Percentiles rank a stretch among this genome's conserved stretches.
phyloP scores from a whole-genome alignment of 2,888 invertebrate species.

The Andrena hattorfiana region DNA sequence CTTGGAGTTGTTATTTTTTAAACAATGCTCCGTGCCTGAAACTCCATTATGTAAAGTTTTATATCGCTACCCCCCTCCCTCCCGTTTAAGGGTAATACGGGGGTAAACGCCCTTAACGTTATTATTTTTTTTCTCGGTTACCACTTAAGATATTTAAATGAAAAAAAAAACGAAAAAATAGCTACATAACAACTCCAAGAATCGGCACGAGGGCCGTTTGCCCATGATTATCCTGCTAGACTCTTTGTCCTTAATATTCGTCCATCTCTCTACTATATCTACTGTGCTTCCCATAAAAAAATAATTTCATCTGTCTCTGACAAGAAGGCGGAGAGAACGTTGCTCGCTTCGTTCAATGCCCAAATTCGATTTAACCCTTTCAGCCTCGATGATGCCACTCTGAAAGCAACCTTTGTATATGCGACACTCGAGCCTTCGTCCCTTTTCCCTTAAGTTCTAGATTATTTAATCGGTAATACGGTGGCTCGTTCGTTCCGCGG shows the following conservation, averaged over 20 bases:
- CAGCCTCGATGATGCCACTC: constrained; percentile 10
- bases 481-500: background rate
- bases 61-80: too few species aligned
- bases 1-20: too few species aligned
- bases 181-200: too few species aligned
- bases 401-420: background rate
- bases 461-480: background rate
- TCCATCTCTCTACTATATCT: constrained; percentile 33
- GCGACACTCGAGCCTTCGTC: background rate
- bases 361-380: constrained; percentile 45
- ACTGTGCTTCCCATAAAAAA: constrained; percentile 64
- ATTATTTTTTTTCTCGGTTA: too few species aligned
- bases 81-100: too few species aligned
- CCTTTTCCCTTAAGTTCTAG: background rate
- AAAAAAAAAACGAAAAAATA: too few species aligned
- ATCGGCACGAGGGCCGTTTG: too few species aligned
- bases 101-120: too few species aligned
- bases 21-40: too few species aligned
- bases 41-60: too few species aligned
- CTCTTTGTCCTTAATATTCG: background rate
- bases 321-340: constrained; percentile 57
- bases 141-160: too few species aligned
- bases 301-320: constrained; percentile 61
- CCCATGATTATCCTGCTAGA: too few species aligned
- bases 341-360: constrained; percentile 44